phyloP scores from a whole-genome alignment of 2,113 vertebrate genomes.

The Megaceryle torquata region DNA sequence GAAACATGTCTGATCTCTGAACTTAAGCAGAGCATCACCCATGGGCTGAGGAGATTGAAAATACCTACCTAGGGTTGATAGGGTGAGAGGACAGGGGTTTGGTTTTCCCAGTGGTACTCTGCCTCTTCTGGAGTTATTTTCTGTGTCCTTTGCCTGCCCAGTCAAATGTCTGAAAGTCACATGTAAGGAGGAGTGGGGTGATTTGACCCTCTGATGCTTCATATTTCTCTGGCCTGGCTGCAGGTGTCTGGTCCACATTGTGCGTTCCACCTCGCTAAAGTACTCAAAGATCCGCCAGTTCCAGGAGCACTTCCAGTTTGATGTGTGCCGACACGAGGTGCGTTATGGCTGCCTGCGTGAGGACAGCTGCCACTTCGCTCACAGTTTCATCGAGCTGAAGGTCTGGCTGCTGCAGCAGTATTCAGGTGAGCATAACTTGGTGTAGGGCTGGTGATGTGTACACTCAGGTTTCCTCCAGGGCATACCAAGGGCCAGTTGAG shows the following conservation, averaged over 20 bases:
- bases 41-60: background rate
- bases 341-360: slow-evolving; percentile 84
- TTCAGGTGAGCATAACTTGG: slow-evolving; percentile 74
- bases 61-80: background rate
- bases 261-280: slow-evolving; percentile 81
- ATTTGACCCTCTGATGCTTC: background rate
- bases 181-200: background rate
- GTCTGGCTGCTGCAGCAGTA: slow-evolving; percentile 90
- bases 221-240: background rate
- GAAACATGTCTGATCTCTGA: background rate
- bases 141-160: background rate
- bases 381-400: slow-evolving; percentile 91
- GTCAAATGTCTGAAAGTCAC: background rate
- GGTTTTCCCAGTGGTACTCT: background rate
- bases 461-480: background rate
- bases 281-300: slow-evolving; percentile 91
- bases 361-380: slow-evolving; percentile 86
- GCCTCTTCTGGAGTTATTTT: background rate
- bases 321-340: slow-evolving; percentile 85
- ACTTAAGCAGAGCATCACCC: background rate
- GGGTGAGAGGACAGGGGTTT: background rate
- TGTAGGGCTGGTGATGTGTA: background rate
- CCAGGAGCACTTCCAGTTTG: slow-evolving; percentile 81
- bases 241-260: slow-evolving; percentile 92
- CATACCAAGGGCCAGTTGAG: background rate